Percentiles rank a stretch among this genome's conserved stretches.
phyloP scores from a whole-genome alignment of 2,888 invertebrate species.

The Nephrotoma flavescens region DNA sequence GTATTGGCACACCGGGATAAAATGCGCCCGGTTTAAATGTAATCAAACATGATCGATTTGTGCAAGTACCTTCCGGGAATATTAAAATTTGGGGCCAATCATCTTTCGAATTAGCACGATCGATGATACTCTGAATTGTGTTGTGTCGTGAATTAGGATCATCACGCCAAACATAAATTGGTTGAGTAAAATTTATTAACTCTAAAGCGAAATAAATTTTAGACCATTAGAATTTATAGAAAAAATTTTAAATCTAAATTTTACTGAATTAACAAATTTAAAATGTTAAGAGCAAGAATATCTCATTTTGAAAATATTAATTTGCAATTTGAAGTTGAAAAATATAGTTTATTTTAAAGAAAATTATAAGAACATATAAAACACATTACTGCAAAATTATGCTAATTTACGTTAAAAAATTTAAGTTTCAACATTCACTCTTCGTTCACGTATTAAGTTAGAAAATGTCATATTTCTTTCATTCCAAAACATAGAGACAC shows the following conservation, averaged over 20 bases:
- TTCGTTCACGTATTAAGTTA: background rate
- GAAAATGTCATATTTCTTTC: background rate
- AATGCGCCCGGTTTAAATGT: constrained; percentile 88
- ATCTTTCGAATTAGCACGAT: constrained; percentile 64
- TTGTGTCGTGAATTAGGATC: constrained; percentile 85
- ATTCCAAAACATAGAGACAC: background rate
- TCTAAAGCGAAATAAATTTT: constrained; percentile 37
- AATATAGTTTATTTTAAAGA: background rate
- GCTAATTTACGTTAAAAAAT: background rate
- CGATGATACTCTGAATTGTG: constrained; percentile 77
- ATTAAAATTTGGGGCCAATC: constrained; percentile 90
- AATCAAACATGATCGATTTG: constrained; percentile 80
- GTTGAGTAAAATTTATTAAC: constrained; percentile 85
- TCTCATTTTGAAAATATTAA: background rate
- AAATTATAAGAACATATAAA: background rate
- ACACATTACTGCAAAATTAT: constrained; percentile 2
- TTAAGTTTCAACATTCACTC: background rate
- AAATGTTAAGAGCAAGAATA: background rate
- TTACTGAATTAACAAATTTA: background rate
- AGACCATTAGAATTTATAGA: background rate
- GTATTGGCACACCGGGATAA: constrained; percentile 89
- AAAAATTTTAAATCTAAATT: background rate
- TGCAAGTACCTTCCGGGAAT: constrained; percentile 94
- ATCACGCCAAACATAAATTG: constrained; percentile 86
- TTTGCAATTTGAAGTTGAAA: background rate